Evolutionary conservation across 2,888 invertebrate genomes (phyloP).

Genomic region (Ametastegia equiseti): DNA sequence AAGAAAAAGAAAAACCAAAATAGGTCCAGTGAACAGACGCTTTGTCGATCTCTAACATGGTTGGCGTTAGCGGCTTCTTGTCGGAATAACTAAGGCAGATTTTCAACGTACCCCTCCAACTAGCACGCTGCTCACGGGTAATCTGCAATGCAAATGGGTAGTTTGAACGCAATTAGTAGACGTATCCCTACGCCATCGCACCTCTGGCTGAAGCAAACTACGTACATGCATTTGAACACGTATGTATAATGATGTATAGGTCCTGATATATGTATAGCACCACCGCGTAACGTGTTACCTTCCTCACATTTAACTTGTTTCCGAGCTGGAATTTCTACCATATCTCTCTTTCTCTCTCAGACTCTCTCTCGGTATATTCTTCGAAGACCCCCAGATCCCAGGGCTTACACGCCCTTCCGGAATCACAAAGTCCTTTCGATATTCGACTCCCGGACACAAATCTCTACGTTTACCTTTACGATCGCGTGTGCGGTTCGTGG

Average conservation of each 20-base stretch:
- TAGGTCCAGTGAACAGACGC: background rate
- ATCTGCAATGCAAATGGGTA: constrained; percentile 43
- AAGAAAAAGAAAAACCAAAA: too few relatives aligned
- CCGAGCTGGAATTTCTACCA: background rate
- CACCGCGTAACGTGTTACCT: background rate
- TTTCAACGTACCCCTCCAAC: background rate
- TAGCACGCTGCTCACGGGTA: background rate
- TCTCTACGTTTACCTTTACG: background rate
- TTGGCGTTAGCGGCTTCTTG: constrained; percentile 12
- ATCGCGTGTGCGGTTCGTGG: background rate
- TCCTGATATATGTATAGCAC: too few relatives aligned
- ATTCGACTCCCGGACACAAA: background rate
- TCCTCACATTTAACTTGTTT: too few relatives aligned
- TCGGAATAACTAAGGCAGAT: constrained; percentile 18
- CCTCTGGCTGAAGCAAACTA: background rate
- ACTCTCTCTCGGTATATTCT: too few relatives aligned
- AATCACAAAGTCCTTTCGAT: background rate
- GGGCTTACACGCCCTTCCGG: too few relatives aligned
- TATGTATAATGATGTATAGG: background rate
- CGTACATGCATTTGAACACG: background rate
- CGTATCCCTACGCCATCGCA: constrained; percentile 23
- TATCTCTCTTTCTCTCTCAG: background rate
- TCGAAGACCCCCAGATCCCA: too few relatives aligned
- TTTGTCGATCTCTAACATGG: background rate
- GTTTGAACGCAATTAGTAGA: constrained; percentile 41